These are phyloP conservation scores for Cydia strobilella DNA, from an alignment of 1,140 invertebrate genomes.

Conservation along the genomic window DNA sequence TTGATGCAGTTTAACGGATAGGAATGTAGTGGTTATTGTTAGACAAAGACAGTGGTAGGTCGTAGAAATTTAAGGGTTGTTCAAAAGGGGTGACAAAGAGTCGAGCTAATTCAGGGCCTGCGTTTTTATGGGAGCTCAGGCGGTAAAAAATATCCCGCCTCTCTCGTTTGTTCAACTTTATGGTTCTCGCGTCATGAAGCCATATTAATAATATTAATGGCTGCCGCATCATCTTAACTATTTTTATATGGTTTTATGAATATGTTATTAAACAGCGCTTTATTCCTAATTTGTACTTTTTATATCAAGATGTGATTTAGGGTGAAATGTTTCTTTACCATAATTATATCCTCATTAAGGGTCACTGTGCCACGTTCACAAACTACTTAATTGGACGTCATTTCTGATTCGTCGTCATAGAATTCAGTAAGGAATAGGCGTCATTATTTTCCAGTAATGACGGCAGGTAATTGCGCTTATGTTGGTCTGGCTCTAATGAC, in stretches of 20 bases:
- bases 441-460: constrained; percentile 25
- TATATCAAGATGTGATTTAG: constrained; percentile 34
- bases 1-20: constrained; percentile 79
- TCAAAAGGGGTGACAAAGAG: constrained; percentile 79
- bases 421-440: constrained; percentile 13
- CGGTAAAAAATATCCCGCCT: constrained; percentile 79
- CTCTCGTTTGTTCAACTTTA: constrained; percentile 79
- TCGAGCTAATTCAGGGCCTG: constrained; percentile 78
- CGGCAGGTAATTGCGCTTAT: constrained; percentile 6
- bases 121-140: constrained; percentile 75
- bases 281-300: constrained; percentile 37
- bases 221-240: constrained; percentile 65
- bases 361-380: constrained; percentile 11
- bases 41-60: constrained; percentile 79
- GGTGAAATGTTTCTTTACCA: constrained; percentile 14
- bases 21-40: constrained; percentile 78
- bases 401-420: constrained; percentile 26
- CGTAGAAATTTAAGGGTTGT: constrained; percentile 78
- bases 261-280: constrained; percentile 56
- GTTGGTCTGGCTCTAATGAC: constrained; percentile 18
- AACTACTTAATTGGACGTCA: constrained; percentile 28
- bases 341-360: constrained; percentile 30
- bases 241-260: constrained; percentile 62
- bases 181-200: constrained; percentile 68
- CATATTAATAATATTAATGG: constrained; percentile 78